phyloP scores from a whole-genome alignment of 2,888 invertebrate genomes.

The Plemyria rubiginata region DNA sequence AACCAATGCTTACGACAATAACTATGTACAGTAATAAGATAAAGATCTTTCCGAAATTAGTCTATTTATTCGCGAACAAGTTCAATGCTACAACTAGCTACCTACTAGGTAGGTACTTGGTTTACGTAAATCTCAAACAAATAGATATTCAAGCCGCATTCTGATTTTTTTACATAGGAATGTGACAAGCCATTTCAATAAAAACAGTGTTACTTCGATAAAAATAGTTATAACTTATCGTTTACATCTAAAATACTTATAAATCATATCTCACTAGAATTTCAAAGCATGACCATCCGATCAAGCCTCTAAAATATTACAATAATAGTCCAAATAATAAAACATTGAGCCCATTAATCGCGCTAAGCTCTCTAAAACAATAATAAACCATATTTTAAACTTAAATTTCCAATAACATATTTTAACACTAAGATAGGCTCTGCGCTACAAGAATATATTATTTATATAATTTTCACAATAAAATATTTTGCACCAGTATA shows the following conservation, averaged over 20 bases:
- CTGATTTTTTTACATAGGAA: conserved; percentile 15
- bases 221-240: conserved; percentile 8
- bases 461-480: conserved; percentile 29
- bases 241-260: conserved; percentile 52
- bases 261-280: conserved; percentile 56
- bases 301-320: conserved; percentile 44
- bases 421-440: conserved; percentile 41
- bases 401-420: conserved; percentile 48
- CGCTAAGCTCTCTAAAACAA: conserved; percentile 44
- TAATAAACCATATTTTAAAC: conserved; percentile 43
- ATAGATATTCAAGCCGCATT: conserved; percentile 1
- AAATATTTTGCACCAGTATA: conserved; percentile 33
- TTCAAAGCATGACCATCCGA: conserved; percentile 56
- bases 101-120: too few relatives aligned
- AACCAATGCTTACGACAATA: conserved; percentile 39
- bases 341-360: conserved; percentile 44
- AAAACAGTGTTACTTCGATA: conserved; percentile 10
- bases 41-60: background rate
- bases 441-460: conserved; percentile 55
- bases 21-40: conserved; percentile 11
- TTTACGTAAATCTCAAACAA: background rate
- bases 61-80: conserved; percentile 4
- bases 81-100: background rate
- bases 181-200: conserved; percentile 20
- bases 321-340: conserved; percentile 42